Conservation (phyloP, 2,797 vertebrate genomes). For the Enteromius viviparus region DNA sequence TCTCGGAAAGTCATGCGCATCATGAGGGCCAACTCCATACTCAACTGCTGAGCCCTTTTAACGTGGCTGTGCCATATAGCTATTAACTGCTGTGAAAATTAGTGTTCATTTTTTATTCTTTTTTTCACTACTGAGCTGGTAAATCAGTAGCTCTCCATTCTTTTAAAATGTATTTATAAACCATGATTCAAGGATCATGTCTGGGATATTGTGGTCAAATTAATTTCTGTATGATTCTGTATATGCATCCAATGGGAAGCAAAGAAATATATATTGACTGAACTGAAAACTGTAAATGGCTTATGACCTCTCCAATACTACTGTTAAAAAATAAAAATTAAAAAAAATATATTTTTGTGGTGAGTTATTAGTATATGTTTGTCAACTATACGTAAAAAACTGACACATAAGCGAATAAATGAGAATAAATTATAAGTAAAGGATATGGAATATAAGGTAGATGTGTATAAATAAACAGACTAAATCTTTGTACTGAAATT, state of each 20-base stretch:
- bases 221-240: not conserved
- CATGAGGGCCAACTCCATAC: constrained; percentile 84
- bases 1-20: constrained; percentile 84
- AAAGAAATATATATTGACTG: constrained; percentile 12
- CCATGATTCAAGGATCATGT: constrained; percentile 42
- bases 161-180: constrained; percentile 51
- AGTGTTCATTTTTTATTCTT: not conserved
- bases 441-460: not conserved
- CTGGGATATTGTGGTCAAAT: constrained; percentile 6
- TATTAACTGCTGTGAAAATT: constrained; percentile 15
- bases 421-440: not conserved
- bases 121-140: constrained; percentile 47
- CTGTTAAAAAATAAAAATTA: not conserved
- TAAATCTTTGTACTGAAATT: too few species aligned
- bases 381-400: not conserved
- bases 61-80: not conserved
- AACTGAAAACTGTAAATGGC: constrained; percentile 10
- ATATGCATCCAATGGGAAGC: not conserved
- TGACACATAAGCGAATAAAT: not conserved
- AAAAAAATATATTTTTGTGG: not conserved
- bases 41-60: constrained; percentile 81
- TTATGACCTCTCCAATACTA: not conserved
- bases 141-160: constrained; percentile 34
- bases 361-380: not conserved
- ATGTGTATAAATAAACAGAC: too few species aligned